Evolutionary conservation across 2,888 invertebrate species (phyloP).

Genomic region (Dryocosmus kuriphilus): DNA sequence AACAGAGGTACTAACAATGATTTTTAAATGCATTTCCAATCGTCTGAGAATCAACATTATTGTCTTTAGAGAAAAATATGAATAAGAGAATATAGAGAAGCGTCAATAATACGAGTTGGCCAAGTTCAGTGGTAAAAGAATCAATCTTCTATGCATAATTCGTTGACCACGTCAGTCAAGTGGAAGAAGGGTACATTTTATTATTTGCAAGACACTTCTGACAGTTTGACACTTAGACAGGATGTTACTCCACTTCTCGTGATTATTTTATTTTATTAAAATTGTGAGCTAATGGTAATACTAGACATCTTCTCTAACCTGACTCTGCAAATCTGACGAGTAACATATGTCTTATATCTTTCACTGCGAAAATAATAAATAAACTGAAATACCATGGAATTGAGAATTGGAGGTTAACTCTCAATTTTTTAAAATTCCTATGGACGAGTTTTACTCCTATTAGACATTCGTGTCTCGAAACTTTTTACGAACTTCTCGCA

Average conservation of each 20-base stretch:
- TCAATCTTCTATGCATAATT: background rate
- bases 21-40: slow-evolving; percentile 11
- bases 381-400: background rate
- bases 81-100: background rate
- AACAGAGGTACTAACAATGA: slow-evolving; percentile 32
- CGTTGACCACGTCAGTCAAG: background rate
- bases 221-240: background rate
- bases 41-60: background rate
- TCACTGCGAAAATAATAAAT: background rate
- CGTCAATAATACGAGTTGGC: background rate
- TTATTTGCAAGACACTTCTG: background rate
- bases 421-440: background rate
- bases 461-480: slow-evolving; percentile 1
- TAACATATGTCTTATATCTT: background rate
- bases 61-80: background rate
- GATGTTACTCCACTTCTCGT: background rate
- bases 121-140: background rate
- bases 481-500: slow-evolving; percentile 18
- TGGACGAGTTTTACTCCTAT: slow-evolving; percentile 25
- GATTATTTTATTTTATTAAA: background rate
- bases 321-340: background rate
- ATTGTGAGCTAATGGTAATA: background rate
- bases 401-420: too few species aligned
- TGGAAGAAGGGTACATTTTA: background rate
- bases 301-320: background rate